Conservation (phyloP, 2,888 invertebrate species). For the Sesamia inferens region DNA sequence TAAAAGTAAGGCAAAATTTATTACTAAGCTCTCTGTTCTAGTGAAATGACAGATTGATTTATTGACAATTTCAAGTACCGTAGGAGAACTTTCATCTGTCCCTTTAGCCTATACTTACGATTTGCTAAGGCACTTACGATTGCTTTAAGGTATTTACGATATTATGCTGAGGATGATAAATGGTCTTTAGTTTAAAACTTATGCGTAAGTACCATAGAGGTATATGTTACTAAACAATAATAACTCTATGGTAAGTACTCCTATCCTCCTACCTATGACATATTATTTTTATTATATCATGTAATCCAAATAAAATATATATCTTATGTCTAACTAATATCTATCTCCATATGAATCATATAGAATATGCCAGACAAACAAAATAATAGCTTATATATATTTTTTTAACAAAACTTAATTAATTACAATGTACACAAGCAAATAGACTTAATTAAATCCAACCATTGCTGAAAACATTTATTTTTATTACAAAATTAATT, state of each 20-base stretch:
- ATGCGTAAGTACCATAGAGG: not conserved
- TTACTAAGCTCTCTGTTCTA: conserved; percentile 24
- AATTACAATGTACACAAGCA: conserved; percentile 37
- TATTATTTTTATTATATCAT: not conserved
- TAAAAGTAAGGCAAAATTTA: conserved; percentile 8
- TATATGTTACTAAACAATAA: too few relatives aligned
- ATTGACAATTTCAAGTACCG: conserved; percentile 24
- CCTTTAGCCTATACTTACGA: not conserved
- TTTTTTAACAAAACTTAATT: conserved; percentile 33
- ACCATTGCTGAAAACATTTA: conserved; percentile 48
- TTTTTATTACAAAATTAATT: conserved; percentile 63
- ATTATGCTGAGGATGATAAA: not conserved
- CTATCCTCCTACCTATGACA: not conserved
- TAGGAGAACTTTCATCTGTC: conserved; percentile 9
- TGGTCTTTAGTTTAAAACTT: not conserved
- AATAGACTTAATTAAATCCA: conserved; percentile 48
- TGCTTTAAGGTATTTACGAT: too few relatives aligned
- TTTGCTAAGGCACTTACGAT: not conserved
- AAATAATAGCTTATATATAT: conserved; percentile 3
- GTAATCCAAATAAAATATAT: not conserved
- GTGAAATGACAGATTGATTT: conserved; percentile 37
- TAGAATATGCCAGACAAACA: conserved; percentile 16
- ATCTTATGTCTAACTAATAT: not conserved
- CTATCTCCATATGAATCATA: not conserved
- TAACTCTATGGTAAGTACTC: too few relatives aligned